Evolutionary conservation across 2,888 invertebrate genomes (phyloP), one percentile per base, ranked within the genome.

Genomic region (Flabesymbios commensalis): DNA sequence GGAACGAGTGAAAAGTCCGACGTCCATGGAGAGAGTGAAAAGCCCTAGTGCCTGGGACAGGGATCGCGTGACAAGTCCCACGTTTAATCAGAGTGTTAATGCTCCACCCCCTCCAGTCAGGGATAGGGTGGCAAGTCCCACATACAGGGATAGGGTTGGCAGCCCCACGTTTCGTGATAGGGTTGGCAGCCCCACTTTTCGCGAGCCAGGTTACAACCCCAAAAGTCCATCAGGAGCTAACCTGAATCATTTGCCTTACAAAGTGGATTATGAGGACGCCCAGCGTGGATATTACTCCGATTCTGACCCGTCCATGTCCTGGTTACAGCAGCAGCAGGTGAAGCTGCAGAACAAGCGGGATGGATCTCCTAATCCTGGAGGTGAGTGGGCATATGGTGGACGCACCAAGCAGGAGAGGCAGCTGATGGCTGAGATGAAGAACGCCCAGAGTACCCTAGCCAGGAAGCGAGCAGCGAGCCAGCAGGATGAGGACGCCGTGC

Each of bases 371-470:
- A 45, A 45, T n/a, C 51, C 33, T 7, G 42, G 53, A 3, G 19
- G 39, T 39, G 39, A 53, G 48, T 45, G 41, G 7, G 70, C 72
- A n/a, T 76, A 68, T 58, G 56, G 56, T 7, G 65, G 62, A 59
- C 68, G 74, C 29, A 69, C 72, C 5, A 70, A 72, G 43, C 77
- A 79, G 59, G 93, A 93, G 66, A 92, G 92, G 80, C 90, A 92
- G 87, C 90, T 90, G 82, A 89, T 91, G 79, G 89, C 90, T 39
- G 86, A 86, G 73, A 74, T 85, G 53, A 75, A 79, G 66, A 76
- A 76, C 41, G 77, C 77, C 31, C 78, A 81, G 67, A 74, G 47
- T 7, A 49, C 52, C 22, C 33, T 52, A 28, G 24, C 22, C n/a
- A 39, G 54, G 14, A 48, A 87, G 75, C 83, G 87, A 68, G 86